Percentiles rank a stretch among this genome's conserved stretches.
phyloP scores from a whole-genome alignment of 2,888 invertebrate species.

The Rhyacophila evoluta region DNA sequence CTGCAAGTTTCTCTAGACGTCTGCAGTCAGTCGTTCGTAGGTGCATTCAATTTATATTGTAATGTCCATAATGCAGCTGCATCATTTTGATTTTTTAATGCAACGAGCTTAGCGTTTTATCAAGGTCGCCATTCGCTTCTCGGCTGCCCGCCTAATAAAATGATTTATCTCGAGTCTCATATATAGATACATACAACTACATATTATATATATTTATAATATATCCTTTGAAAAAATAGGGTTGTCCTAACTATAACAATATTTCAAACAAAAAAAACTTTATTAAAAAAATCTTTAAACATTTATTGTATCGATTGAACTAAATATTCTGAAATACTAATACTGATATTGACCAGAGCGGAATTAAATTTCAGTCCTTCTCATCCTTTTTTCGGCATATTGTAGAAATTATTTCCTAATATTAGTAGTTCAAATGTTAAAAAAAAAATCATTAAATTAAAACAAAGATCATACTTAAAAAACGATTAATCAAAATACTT shows the following conservation, averaged over 20 bases:
- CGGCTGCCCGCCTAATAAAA: constrained; percentile 27
- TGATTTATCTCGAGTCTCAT: constrained; percentile 23
- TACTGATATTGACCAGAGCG: too few relatives aligned
- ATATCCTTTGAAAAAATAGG: not conserved
- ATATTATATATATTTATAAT: not conserved
- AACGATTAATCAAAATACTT: too few relatives aligned
- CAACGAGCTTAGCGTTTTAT: not conserved
- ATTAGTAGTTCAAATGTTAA: too few relatives aligned
- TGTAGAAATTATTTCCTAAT: too few relatives aligned
- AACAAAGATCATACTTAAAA: too few relatives aligned
- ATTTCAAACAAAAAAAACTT: too few relatives aligned
- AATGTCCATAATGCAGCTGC: not conserved
- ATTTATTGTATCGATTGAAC: too few relatives aligned
- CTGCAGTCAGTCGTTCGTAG: not conserved
- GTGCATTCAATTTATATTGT: constrained; percentile 22
- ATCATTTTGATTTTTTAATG: constrained; percentile 13
- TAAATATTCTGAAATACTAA: too few relatives aligned
- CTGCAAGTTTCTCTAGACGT: not conserved
- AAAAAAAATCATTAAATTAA: too few relatives aligned
- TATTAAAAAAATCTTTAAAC: too few relatives aligned
- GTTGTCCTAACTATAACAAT: not conserved
- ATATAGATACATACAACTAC: not conserved
- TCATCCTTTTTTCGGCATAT: too few relatives aligned
- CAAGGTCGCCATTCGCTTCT: constrained; percentile 9
- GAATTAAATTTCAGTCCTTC: too few relatives aligned